These are phyloP conservation scores for Rhizoglyphus robini DNA, from an alignment of 1,140 invertebrate genomes.

Conservation along the genomic window DNA sequence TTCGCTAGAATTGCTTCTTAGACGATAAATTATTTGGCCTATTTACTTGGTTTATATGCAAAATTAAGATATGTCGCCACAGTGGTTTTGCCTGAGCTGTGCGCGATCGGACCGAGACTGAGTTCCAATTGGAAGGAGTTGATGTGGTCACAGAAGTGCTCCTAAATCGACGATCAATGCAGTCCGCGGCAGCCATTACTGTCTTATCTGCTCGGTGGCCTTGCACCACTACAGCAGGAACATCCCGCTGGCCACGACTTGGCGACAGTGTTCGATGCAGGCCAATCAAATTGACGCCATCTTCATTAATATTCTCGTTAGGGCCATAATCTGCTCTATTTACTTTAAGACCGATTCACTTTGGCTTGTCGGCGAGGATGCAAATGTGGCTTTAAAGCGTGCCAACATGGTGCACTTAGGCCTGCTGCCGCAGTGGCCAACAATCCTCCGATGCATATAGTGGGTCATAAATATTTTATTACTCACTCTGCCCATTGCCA, in stretches of 20 bases:
- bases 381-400: background rate
- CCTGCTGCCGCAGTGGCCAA: too few species aligned
- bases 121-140: too few species aligned
- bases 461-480: conserved; percentile 10
- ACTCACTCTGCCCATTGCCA: background rate
- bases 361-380: background rate
- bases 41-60: background rate
- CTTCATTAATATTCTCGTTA: background rate
- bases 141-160: too few species aligned
- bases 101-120: too few species aligned
- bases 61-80: background rate
- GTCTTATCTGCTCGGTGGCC: too few species aligned
- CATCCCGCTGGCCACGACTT: too few species aligned
- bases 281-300: background rate
- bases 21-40: background rate
- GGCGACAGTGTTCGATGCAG: background rate
- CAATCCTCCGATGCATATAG: too few species aligned
- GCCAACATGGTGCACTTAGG: too few species aligned
- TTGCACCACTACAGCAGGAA: too few species aligned
- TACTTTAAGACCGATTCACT: background rate
- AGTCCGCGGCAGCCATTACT: background rate
- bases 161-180: too few species aligned
- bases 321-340: background rate
- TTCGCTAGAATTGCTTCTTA: conserved; percentile 2
- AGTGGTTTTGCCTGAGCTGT: background rate